phyloP scores from a whole-genome alignment of 2,113 vertebrate genomes.

The Salvelinus namaycush region DNA sequence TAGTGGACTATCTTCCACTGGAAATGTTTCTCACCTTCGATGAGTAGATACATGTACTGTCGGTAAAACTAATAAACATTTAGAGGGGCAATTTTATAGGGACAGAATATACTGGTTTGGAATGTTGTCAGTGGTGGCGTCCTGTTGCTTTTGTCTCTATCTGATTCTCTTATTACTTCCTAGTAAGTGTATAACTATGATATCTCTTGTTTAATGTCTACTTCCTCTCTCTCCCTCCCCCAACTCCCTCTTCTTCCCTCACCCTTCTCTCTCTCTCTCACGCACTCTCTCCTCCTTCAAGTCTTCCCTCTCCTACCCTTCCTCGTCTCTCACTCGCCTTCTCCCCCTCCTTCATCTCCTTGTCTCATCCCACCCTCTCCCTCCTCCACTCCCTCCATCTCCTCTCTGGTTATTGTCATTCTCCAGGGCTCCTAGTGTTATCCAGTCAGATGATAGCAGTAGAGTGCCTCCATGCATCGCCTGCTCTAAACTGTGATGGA shows the following conservation, averaged over 20 bases:
- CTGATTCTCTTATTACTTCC: background rate
- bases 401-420: slow-evolving; percentile 35
- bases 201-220: no score
- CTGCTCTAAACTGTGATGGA: slow-evolving; percentile 69
- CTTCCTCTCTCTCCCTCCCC: no score
- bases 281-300: background rate
- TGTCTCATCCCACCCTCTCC: slow-evolving; percentile 25
- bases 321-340: background rate
- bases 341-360: slow-evolving; percentile 5
- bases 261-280: no score
- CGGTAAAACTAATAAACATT: background rate
- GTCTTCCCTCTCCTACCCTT: background rate
- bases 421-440: slow-evolving; percentile 62
- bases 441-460: slow-evolving; percentile 62
- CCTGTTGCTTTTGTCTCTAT: background rate
- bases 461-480: slow-evolving; percentile 59
- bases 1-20: background rate
- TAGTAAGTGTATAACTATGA: no score
- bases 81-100: no score
- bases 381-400: slow-evolving; percentile 22
- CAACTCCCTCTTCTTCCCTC: no score
- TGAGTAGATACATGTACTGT: background rate
- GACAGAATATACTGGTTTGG: background rate
- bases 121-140: background rate
- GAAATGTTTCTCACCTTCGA: background rate